Evolutionary conservation across 2,888 invertebrate genomes (phyloP).

Genomic region (Crioceris asparagi): DNA sequence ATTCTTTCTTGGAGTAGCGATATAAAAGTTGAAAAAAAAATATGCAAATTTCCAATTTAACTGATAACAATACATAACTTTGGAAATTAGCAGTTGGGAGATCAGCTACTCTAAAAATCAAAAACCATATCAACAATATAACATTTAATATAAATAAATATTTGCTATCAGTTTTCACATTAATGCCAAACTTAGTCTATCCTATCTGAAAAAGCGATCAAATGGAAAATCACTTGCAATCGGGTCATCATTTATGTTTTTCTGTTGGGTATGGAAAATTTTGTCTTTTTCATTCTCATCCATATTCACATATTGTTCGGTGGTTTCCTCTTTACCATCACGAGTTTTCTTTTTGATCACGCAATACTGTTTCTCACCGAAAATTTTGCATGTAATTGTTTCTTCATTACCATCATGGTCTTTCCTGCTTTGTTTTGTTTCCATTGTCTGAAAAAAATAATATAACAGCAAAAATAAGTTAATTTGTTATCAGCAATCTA

Average conservation of each 20-base stretch:
- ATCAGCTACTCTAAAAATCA: too few relatives aligned
- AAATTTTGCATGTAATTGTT: constrained; percentile 41
- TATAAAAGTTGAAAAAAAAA: too few relatives aligned
- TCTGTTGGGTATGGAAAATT: constrained; percentile 8
- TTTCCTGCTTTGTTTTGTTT: constrained; percentile 44
- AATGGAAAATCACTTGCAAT: constrained; percentile 20
- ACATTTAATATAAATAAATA: too few relatives aligned
- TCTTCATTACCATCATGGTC: constrained; percentile 50
- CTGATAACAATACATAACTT: too few relatives aligned
- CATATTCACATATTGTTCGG: constrained; percentile 31
- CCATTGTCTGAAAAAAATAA: constrained; percentile 35
- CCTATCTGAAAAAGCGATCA: constrained; percentile 27
- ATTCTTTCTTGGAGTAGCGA: too few relatives aligned
- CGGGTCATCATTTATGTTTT: background rate
- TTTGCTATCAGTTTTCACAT: too few relatives aligned
- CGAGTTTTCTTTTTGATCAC: constrained; percentile 40
- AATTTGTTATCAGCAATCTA: too few relatives aligned
- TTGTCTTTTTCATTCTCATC: constrained; percentile 27
- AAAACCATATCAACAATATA: too few relatives aligned
- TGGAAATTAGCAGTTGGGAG: too few relatives aligned
- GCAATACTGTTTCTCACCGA: constrained; percentile 33
- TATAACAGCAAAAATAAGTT: too few relatives aligned
- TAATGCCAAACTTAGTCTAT: too few relatives aligned
- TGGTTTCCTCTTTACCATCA: constrained; percentile 30
- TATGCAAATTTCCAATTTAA: too few relatives aligned